Evolutionary conservation across 2,888 invertebrate species (phyloP), one percentile per base, ranked within the genome.

Genomic region (Schizotus pectinicornis): DNA sequence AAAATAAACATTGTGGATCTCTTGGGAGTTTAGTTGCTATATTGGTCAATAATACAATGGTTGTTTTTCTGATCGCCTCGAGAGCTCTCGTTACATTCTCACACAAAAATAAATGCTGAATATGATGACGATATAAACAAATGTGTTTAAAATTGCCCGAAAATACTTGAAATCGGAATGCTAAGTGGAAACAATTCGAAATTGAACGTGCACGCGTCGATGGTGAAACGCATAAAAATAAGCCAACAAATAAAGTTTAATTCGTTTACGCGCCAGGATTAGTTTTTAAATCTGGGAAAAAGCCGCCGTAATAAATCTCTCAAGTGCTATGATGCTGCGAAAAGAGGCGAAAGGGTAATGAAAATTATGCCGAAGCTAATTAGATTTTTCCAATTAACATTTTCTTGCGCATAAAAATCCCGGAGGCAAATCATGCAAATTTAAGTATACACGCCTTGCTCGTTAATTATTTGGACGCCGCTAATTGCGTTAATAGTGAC

Each of bases 81-180:
- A 39, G 30, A n/a, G 38, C 8, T 38, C 8, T 38, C 31, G 22
- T 14, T 31, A 31, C 31, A 12, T 42, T 9, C 42, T 42, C 22
- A 42, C 22, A 42, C 42, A n/a, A 42, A 30, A 42, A 13, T 38
- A 45, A 45, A 45, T 52, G 14, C 43, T 37, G 45, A 45, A 52
- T n/a, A 31, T 9, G 41, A 41, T 11, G 11, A 50, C 31, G 34
- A 39, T 41, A 38, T 50, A 50, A 50, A 50, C 39, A 42, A 30
- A 33, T 39, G 39, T 41, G 22, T 50, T 50, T 39, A 50, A 41
- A 50, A 50, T 50, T 50, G 34, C 38, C 39, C 32, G 48, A 48
- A 47, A 48, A 37, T 35, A 47, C 38, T 48, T 48, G 48, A 48
- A 37, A 30, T n/a, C 11, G 48, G 50, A 50, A 41, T 50, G 33